These are phyloP conservation scores for Camelus dromedarius DNA, from an alignment of 2,113 vertebrate genomes.

Conservation along the genomic window DNA sequence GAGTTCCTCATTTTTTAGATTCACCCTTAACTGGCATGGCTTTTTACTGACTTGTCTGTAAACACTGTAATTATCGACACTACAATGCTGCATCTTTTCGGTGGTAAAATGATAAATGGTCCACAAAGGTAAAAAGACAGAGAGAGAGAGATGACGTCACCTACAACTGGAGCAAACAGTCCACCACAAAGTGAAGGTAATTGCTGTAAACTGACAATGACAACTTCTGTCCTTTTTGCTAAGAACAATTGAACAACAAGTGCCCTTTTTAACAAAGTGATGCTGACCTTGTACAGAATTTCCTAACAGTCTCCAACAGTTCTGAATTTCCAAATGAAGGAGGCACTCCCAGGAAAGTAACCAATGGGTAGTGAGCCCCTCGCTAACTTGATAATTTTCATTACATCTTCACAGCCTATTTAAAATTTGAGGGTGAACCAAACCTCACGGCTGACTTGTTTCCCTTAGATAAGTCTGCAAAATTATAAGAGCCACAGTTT, in stretches of 20 bases:
- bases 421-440: neutral
- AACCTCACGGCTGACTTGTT: neutral
- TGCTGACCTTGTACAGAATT: neutral
- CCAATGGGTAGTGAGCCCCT: neutral
- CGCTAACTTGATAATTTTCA: neutral
- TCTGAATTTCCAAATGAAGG: slow-evolving; percentile 43
- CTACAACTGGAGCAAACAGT: neutral
- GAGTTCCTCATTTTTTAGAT: neutral
- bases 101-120: neutral
- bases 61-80: neutral
- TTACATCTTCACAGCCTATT: neutral
- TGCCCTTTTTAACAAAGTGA: neutral
- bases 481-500: neutral
- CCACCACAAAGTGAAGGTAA: neutral
- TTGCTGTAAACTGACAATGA: slow-evolving; percentile 20
- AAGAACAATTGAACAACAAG: slow-evolving; percentile 27
- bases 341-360: slow-evolving; percentile 12
- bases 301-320: slow-evolving; percentile 38
- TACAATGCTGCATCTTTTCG: neutral
- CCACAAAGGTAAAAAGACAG: slow-evolving; percentile 24
- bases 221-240: slow-evolving; percentile 6
- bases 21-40: neutral
- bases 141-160: neutral
- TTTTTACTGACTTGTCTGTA: neutral
- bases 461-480: neutral